These are phyloP conservation scores for Amblyteles armatorius DNA, from an alignment of 2,888 invertebrate species.

Conservation along the genomic window DNA sequence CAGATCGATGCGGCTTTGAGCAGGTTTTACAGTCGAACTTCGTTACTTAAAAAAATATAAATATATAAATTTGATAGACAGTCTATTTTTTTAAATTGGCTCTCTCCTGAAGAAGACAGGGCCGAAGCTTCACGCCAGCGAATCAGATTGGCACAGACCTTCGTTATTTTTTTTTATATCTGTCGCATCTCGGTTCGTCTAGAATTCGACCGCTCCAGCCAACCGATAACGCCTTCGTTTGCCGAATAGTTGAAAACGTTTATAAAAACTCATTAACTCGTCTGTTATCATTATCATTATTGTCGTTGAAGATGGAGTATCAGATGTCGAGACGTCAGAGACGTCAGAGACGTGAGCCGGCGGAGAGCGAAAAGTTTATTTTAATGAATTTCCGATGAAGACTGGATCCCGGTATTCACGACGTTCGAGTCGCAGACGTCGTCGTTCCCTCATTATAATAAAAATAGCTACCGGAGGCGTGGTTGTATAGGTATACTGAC, in stretches of 20 bases:
- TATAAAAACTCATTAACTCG: conserved; percentile 30
- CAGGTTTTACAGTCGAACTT: neutral
- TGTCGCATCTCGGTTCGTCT: neutral
- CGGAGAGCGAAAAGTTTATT: conserved; percentile 33
- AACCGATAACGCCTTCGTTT: neutral
- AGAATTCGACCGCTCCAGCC: conserved; percentile 3
- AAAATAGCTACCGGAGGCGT: conserved; percentile 34
- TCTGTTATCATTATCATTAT: conserved; percentile 29
- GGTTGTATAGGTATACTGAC: neutral
- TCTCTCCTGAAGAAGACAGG: neutral
- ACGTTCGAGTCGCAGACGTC: neutral
- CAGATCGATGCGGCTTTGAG: neutral
- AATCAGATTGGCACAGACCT: neutral
- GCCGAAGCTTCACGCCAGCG: neutral
- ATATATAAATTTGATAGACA: neutral
- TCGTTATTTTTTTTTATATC: neutral
- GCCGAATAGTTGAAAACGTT: conserved; percentile 32
- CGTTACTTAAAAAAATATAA: neutral
- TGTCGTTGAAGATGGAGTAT: neutral
- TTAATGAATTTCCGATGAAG: conserved; percentile 53
- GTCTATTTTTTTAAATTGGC: neutral
- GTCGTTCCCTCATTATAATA: conserved; percentile 21
- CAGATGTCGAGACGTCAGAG: conserved; percentile 3
- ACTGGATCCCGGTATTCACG: conserved; percentile 27
- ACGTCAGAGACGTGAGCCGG: conserved; percentile 20